Conservation (phyloP, 2,113 vertebrate genomes). For the Chunga burmeisteri region DNA sequence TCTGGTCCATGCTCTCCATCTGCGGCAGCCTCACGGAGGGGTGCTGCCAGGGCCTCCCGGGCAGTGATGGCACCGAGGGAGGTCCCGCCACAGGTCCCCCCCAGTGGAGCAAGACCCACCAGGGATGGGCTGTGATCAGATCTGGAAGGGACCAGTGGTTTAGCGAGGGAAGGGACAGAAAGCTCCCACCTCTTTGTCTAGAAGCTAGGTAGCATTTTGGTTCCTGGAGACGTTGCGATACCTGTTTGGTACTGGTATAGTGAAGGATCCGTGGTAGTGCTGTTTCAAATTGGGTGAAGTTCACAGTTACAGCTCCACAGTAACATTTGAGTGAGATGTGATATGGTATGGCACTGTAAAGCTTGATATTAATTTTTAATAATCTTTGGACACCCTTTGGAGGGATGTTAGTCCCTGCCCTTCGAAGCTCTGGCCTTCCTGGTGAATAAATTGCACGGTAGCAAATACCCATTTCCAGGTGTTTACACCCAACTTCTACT, state of each 20-base stretch:
- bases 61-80: not conserved
- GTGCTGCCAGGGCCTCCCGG: not conserved
- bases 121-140: not conserved
- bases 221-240: not conserved
- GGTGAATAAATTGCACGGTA: not conserved
- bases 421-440: not conserved
- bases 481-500: not conserved
- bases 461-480: not conserved
- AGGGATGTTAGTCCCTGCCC: not conserved
- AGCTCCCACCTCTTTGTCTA: not conserved
- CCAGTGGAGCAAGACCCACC: accelerated
- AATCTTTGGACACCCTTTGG: not conserved
- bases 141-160: not conserved
- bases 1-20: not conserved
- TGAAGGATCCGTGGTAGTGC: not conserved
- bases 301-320: too few relatives aligned
- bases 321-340: not conserved
- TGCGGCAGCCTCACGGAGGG: not conserved
- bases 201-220: not conserved
- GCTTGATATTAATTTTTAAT: not conserved
- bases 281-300: not conserved
- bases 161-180: not conserved
- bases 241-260: not conserved
- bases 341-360: not conserved
- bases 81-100: not conserved